A percentile compares a stretch with the other conserved stretches of the same genome.
These are phyloP conservation scores for Haplochromis vanheusdeni DNA, from an alignment of 2,113 vertebrate genomes.

Conservation along the genomic window DNA sequence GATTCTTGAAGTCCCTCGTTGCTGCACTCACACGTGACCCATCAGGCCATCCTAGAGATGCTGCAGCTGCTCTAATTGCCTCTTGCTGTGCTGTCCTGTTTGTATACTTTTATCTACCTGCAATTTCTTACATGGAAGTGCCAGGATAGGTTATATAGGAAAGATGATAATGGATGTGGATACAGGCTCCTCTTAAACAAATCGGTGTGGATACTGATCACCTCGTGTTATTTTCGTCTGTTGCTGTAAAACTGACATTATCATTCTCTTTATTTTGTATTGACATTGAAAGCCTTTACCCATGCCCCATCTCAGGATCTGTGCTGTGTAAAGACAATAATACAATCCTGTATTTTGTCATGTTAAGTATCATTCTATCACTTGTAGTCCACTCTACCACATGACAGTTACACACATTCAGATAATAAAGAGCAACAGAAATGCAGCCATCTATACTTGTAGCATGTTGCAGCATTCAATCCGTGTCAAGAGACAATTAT, in stretches of 20 bases:
- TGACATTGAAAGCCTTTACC: neutral
- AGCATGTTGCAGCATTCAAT: neutral
- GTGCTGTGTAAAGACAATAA: neutral
- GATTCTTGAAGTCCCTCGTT: slow-evolving; percentile 33
- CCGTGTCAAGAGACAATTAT: neutral
- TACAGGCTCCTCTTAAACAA: neutral
- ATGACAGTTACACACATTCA: neutral
- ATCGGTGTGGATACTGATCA: neutral
- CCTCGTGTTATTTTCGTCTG: neutral
- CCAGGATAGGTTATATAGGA: neutral
- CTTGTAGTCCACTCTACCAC: neutral
- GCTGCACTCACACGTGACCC: slow-evolving; percentile 49
- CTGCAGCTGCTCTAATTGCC: slow-evolving; percentile 59
- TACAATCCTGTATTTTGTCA: neutral
- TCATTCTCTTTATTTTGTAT: neutral
- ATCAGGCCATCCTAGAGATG: slow-evolving; percentile 33
- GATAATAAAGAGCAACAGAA: neutral
- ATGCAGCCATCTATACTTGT: neutral
- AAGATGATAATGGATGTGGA: neutral
- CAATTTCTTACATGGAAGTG: neutral
- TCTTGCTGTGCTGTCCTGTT: slow-evolving; percentile 31
- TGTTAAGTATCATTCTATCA: neutral
- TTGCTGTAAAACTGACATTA: neutral
- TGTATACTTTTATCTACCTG: slow-evolving; percentile 34
- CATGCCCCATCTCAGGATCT: neutral